Conservation (phyloP, 23 tunicate genomes). For the Trididemnum miniatum region DNA sequence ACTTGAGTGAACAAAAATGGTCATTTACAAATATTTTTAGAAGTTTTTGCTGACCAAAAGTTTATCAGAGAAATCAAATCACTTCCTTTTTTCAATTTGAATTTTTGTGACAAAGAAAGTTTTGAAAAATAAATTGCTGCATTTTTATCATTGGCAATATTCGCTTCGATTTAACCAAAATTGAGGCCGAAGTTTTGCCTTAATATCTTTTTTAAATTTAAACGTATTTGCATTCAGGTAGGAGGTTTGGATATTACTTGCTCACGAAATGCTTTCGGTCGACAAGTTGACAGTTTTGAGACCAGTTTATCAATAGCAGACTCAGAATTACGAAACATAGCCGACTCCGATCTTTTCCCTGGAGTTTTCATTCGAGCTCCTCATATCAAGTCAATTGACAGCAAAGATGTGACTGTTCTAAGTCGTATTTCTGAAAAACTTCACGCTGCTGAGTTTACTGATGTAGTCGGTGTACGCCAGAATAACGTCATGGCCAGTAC, state of each 20-base stretch:
- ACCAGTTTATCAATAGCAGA: constrained; percentile 26
- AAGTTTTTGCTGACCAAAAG: too few species aligned
- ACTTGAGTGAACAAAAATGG: too few species aligned
- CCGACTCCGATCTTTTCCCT: neutral
- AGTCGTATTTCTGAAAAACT: constrained; percentile 24
- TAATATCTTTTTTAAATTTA: too few species aligned
- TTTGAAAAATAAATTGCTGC: too few species aligned
- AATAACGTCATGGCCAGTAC: constrained; percentile 66
- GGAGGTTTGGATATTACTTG: constrained; percentile 88
- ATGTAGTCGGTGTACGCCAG: constrained; percentile 48
- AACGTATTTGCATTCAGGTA: too few species aligned
- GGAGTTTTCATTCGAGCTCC: constrained; percentile 86
- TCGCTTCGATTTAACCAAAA: too few species aligned
- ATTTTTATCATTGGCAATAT: too few species aligned
- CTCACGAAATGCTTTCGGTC: constrained; percentile 59
- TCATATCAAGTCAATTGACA: constrained; percentile 47
- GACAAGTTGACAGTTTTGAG: constrained; percentile 61
- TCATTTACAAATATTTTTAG: too few species aligned
- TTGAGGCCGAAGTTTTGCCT: too few species aligned
- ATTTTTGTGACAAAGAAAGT: too few species aligned
- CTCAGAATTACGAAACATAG: constrained; percentile 3
- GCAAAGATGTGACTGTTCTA: constrained; percentile 38
- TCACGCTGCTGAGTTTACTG: neutral
- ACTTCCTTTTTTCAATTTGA: too few species aligned
- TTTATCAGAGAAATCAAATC: too few species aligned